These are phyloP conservation scores for Myopa testacea DNA, from an alignment of 2,888 invertebrate genomes.

Conservation along the genomic window DNA sequence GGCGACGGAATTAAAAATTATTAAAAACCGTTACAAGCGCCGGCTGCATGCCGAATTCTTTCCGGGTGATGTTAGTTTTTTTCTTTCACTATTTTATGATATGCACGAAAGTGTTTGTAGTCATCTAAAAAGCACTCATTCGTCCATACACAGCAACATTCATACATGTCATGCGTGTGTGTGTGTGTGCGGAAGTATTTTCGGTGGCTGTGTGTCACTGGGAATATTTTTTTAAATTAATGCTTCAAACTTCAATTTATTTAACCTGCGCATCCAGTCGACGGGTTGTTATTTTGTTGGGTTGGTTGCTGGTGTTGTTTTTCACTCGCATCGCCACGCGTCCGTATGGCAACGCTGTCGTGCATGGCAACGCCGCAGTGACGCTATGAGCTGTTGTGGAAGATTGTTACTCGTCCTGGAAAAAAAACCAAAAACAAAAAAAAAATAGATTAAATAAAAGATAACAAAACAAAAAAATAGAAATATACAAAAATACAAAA, in stretches of 20 bases:
- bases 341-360: background rate
- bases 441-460: too few species aligned
- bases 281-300: too few species aligned
- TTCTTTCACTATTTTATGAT: background rate
- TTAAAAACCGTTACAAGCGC: slow-evolving; percentile 22
- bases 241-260: slow-evolving; percentile 26
- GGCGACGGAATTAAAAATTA: slow-evolving; percentile 33
- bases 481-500: background rate
- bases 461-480: background rate
- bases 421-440: background rate
- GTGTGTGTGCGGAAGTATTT: background rate
- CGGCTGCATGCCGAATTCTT: slow-evolving; percentile 4
- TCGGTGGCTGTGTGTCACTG: slow-evolving; percentile 2
- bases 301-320: background rate
- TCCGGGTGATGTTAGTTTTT: background rate
- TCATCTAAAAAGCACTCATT: background rate
- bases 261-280: slow-evolving; percentile 1
- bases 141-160: background rate
- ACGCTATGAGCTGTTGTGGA: background rate
- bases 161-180: background rate
- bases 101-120: background rate
- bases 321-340: background rate
- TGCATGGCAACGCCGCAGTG: background rate
- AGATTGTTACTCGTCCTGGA: slow-evolving; percentile 4
- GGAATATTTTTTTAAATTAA: slow-evolving; percentile 23